Evolutionary conservation across 1,140 invertebrate species (phyloP).

Genomic region (Listronotus oregonensis): DNA sequence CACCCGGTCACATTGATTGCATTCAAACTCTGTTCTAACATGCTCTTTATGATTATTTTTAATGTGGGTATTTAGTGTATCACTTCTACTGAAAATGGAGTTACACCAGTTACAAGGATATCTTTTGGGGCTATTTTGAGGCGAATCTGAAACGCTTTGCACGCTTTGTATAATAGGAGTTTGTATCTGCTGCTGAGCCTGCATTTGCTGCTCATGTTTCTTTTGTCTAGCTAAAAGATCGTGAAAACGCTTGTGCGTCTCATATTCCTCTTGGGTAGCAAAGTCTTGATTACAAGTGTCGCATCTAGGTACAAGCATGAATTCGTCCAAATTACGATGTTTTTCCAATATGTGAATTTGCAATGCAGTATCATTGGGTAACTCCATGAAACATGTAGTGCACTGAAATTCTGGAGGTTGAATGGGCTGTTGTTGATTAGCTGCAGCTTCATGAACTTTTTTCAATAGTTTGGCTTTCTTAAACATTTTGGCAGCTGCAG

Average conservation of each 20-base stretch:
- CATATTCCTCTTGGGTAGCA: constrained; percentile 45
- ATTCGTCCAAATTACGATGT: constrained; percentile 46
- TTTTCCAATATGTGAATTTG: constrained; percentile 51
- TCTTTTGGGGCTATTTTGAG: constrained; percentile 9
- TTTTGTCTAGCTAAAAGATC: constrained; percentile 44
- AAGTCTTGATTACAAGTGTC: constrained; percentile 49
- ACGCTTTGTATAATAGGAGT: constrained; percentile 20
- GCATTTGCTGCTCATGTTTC: constrained; percentile 28
- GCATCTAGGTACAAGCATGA: constrained; percentile 44
- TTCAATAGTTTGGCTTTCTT: constrained; percentile 29
- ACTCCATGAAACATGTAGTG: constrained; percentile 37
- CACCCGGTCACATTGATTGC: constrained; percentile 45
- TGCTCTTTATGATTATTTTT: constrained; percentile 41
- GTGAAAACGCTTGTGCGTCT: constrained; percentile 48
- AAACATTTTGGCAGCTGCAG: constrained; percentile 10
- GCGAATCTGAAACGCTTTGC: constrained; percentile 8
- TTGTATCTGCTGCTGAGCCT: constrained; percentile 10
- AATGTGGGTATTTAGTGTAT: constrained; percentile 45
- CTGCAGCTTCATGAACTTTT: constrained; percentile 4
- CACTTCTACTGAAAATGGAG: constrained; percentile 43
- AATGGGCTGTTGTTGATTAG: constrained; percentile 29
- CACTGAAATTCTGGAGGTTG: constrained; percentile 39
- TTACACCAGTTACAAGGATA: constrained; percentile 46
- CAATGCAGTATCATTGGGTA: constrained; percentile 48
- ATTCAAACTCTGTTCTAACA: constrained; percentile 40